Conservation (phyloP, 2,888 invertebrate genomes). For the Andrena camellia region DNA sequence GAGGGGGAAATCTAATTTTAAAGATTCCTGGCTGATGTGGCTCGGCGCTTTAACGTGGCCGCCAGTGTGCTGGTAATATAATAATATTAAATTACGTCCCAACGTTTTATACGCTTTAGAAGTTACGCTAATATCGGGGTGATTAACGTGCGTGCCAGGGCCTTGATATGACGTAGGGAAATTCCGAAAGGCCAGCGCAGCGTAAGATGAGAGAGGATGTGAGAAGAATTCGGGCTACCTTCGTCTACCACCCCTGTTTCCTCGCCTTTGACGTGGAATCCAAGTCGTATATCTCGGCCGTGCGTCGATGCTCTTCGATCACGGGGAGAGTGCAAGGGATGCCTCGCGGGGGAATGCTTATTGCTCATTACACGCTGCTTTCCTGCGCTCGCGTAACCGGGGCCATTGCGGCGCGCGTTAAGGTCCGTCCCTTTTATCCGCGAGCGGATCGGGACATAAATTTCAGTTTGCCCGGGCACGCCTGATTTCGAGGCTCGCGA, state of each 20-base stretch:
- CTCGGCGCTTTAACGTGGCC: slow-evolving; percentile 28
- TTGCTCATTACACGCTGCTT: slow-evolving; percentile 59
- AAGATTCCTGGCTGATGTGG: slow-evolving; percentile 51
- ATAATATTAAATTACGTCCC: slow-evolving; percentile 57
- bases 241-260: neutral
- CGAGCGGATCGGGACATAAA: slow-evolving; percentile 61
- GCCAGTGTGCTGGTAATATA: slow-evolving; percentile 38
- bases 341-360: slow-evolving; percentile 44
- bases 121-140: slow-evolving; percentile 52
- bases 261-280: neutral
- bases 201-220: slow-evolving; percentile 24
- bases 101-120: slow-evolving; percentile 50
- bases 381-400: slow-evolving; percentile 46
- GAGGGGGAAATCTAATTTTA: slow-evolving; percentile 55
- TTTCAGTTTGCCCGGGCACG: slow-evolving; percentile 66
- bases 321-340: neutral
- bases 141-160: slow-evolving; percentile 53
- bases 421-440: slow-evolving; percentile 65
- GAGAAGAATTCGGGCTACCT: slow-evolving; percentile 9
- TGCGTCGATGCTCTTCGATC: neutral
- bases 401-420: slow-evolving; percentile 47
- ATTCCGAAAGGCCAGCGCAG: slow-evolving; percentile 21
- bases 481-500: slow-evolving; percentile 63
- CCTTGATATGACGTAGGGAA: slow-evolving; percentile 33
- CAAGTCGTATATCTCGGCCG: slow-evolving; percentile 12